These are phyloP conservation scores for Serilophus lunatus DNA, from an alignment of 2,113 vertebrate genomes.

Conservation along the genomic window DNA sequence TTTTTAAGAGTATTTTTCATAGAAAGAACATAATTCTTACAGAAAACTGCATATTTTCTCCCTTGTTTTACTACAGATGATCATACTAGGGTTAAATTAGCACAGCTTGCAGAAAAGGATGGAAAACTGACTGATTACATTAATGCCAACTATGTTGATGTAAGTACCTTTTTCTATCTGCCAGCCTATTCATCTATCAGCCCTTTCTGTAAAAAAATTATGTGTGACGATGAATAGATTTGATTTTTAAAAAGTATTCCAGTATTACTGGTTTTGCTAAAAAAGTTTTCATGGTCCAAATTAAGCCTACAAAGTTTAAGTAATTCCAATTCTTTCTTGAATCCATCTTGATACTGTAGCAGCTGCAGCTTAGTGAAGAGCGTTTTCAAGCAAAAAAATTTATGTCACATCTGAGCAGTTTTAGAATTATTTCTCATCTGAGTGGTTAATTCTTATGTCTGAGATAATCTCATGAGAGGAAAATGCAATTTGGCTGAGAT, in stretches of 20 bases:
- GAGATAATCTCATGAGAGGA: neutral
- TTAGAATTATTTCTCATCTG: neutral
- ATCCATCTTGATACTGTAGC: neutral
- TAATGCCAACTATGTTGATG: conserved; percentile 96
- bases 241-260: neutral
- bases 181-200: neutral
- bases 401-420: neutral
- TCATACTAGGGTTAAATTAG: conserved; percentile 90
- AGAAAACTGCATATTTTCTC: conserved; percentile 22
- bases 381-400: neutral
- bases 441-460: neutral
- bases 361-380: neutral
- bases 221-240: neutral
- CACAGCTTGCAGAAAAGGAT: conserved; percentile 80
- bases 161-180: conserved; percentile 71
- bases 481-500: neutral
- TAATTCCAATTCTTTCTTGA: neutral
- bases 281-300: neutral
- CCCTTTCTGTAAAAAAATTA: neutral
- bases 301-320: neutral
- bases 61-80: conserved; percentile 81
- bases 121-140: conserved; percentile 91
- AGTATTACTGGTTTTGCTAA: neutral
- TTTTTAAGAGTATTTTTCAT: neutral
- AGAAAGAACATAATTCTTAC: neutral